Base-by-base conservation (phyloP, 2,797 vertebrate species). In the Spondyliosoma cantharus region DNA sequence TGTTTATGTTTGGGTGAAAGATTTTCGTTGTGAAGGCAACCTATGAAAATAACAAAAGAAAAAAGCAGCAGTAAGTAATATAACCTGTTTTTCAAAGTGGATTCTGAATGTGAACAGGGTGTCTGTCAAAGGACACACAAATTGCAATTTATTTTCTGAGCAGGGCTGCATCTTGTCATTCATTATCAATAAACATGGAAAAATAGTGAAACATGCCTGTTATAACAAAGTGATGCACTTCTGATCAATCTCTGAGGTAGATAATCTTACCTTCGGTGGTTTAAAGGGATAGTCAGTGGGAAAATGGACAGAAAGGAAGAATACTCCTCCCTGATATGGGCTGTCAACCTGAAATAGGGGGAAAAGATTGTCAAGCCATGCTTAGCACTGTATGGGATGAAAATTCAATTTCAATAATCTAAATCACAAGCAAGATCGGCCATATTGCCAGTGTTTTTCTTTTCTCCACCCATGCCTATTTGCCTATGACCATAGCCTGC, bases 1-100 rank as follows among this genome's bases (percentile, higher is more conserved):
- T 95, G 93, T 96, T 96, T 86, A 96, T 96, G 87, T 97, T 96
- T 65, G 96, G 96, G 86, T 97, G 96, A 86, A 96, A 96, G 84
- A 96, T 96, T 93, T 95, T 96, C 9, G 96, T 97, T 32, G 94
- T 96, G 83, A 97, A 97, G 90, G 95, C 92, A 77, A 97, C 93
- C 96, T 96, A 73, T 27, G 22, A 63, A 87, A 71, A 56, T 5
- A 58, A 76, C 4, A 74, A 57, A 52, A 37, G 8, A 37, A 37
- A 27, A 50, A 48, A 76, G 27, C 22, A 73, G 14, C 58, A 57
- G 71, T 14, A 54, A 22, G 16, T 46, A 1, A 22, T 69, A 62
- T 42, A 58, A 42, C 2, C 1, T 5, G 0, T 29, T 46, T 74
- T 32, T 11, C 4, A 58, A 58, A 25, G 32, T 65, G 17, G 16